Percentiles rank a stretch among this genome's conserved stretches.
Conservation (phyloP, 2,113 vertebrate species). For the Tautogolabrus adspersus region DNA sequence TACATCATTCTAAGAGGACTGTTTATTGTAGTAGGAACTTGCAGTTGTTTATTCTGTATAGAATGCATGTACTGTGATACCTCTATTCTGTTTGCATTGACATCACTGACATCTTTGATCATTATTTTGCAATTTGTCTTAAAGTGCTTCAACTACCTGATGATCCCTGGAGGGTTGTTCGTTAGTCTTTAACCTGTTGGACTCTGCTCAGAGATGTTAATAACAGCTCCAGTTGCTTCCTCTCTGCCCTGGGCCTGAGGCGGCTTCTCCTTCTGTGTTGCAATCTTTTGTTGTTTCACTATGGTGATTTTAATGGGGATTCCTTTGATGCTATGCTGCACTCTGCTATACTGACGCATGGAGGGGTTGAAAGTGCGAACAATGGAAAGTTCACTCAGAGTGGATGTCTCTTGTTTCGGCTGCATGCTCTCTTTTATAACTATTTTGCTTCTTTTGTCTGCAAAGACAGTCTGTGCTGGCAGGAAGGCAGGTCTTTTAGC, state of each 20-base stretch:
- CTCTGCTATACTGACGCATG: constrained; percentile 85
- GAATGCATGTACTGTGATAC: no score
- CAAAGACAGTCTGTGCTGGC: constrained; percentile 83
- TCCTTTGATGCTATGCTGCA: constrained; percentile 84
- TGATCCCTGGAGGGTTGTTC: constrained; percentile 75
- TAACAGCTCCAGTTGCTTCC: constrained; percentile 82
- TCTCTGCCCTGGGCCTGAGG: constrained; percentile 82
- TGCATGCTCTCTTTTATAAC: constrained; percentile 83
- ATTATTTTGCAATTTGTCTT: not conserved
- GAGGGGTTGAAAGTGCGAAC: constrained; percentile 83
- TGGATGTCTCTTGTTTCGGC: constrained; percentile 81
- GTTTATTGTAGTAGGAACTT: no score
- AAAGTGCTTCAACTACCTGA: constrained; percentile 55
- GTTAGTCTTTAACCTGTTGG: constrained; percentile 82
- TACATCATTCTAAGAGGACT: no score
- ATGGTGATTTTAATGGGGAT: constrained; percentile 76
- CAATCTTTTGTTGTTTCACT: constrained; percentile 81
- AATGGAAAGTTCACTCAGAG: constrained; percentile 65
- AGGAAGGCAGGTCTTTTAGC: constrained; percentile 84
- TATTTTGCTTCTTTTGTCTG: constrained; percentile 85
- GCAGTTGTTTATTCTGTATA: no score
- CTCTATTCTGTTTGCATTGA: not conserved
- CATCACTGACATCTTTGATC: not conserved
- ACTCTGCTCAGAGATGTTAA: constrained; percentile 87
- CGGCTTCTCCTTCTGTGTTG: constrained; percentile 79